Conservation (phyloP, 2,113 vertebrate genomes). For the Pomatostomus ruficeps region DNA sequence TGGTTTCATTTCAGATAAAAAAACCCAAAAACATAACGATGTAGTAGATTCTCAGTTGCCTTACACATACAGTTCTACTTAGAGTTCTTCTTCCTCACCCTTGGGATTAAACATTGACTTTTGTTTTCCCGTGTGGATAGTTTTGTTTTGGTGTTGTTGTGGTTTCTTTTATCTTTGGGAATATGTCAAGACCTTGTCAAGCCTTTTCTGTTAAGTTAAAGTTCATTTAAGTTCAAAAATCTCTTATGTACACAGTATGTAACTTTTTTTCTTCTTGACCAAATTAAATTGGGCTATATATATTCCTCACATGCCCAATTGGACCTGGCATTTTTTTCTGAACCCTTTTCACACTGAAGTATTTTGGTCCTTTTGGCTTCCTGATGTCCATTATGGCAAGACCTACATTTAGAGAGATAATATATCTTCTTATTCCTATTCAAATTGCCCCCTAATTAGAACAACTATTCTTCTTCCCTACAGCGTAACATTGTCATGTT, state of each 20-base stretch:
- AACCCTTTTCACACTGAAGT: neutral
- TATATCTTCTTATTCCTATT: neutral
- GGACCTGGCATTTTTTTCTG: neutral
- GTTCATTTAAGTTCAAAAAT: neutral
- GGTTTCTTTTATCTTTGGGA: neutral
- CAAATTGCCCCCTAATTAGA: neutral
- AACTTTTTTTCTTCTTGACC: neutral
- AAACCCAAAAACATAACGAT: accelerated
- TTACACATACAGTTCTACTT: neutral
- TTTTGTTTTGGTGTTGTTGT: neutral
- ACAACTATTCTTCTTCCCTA: neutral
- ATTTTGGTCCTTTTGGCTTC: neutral
- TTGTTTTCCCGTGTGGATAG: neutral
- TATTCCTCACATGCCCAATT: neutral
- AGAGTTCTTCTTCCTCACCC: neutral
- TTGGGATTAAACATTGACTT: neutral
- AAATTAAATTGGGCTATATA: neutral
- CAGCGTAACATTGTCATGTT: neutral
- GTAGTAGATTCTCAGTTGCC: neutral
- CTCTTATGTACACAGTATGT: neutral
- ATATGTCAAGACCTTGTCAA: neutral
- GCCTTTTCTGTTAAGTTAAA: neutral
- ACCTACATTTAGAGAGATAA: neutral
- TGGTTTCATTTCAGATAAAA: neutral
- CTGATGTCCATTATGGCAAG: neutral